Evolutionary conservation across 2,888 invertebrate species (phyloP).

Genomic region (Agrilus mali): DNA sequence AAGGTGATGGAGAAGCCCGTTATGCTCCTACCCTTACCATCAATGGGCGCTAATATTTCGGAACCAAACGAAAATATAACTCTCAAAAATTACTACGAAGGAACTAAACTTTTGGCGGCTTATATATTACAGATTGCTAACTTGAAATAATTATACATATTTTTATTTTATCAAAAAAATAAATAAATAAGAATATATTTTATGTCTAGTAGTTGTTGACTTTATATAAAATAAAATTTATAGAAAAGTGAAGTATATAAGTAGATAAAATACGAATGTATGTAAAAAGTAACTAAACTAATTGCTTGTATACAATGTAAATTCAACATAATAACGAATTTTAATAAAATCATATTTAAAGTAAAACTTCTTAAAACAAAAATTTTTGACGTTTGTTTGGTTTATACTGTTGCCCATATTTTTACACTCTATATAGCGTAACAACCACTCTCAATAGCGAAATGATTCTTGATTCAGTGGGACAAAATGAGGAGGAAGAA

Average conservation of each 20-base stretch:
- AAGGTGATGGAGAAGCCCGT: slow-evolving; percentile 30
- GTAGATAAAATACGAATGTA: too few relatives aligned
- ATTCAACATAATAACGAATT: too few relatives aligned
- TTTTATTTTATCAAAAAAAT: neutral
- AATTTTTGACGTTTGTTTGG: too few relatives aligned
- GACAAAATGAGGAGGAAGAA: too few relatives aligned
- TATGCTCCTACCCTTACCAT: slow-evolving; percentile 30
- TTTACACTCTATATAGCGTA: too few relatives aligned
- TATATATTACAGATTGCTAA: slow-evolving; percentile 29
- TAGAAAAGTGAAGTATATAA: neutral
- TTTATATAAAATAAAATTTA: neutral
- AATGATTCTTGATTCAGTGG: too few relatives aligned
- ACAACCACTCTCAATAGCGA: too few relatives aligned
- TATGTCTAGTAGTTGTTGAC: neutral
- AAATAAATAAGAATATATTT: neutral
- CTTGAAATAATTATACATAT: neutral
- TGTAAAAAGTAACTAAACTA: too few relatives aligned
- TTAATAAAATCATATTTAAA: too few relatives aligned
- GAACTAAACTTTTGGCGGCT: slow-evolving; percentile 34
- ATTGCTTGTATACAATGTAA: too few relatives aligned
- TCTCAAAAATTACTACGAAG: slow-evolving; percentile 31
- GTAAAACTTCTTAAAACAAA: too few relatives aligned
- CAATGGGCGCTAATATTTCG: slow-evolving; percentile 26
- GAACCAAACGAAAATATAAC: slow-evolving; percentile 32
- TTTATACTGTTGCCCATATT: too few relatives aligned